Evolutionary conservation across 2,888 invertebrate genomes (phyloP).

Genomic region (Oligia strigilis): DNA sequence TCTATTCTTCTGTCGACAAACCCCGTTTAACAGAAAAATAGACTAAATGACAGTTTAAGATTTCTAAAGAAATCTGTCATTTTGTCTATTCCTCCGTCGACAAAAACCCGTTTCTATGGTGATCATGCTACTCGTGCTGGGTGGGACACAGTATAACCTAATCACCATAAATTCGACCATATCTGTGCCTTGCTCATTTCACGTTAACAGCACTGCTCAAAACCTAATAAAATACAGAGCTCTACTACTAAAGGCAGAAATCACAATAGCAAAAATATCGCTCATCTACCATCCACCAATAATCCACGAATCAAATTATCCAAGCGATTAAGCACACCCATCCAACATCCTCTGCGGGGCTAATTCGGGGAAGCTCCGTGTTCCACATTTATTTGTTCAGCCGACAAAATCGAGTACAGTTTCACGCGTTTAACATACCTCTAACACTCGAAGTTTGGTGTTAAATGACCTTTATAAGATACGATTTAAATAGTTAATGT

Average conservation of each 20-base stretch:
- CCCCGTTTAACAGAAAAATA: no score
- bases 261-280: background rate
- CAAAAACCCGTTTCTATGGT: background rate
- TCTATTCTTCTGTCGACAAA: no score
- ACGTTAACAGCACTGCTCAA: background rate
- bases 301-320: constrained; percentile 49
- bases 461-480: constrained; percentile 59
- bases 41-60: no score
- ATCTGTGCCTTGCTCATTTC: background rate
- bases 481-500: constrained; percentile 16
- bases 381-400: constrained; percentile 67
- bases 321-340: constrained; percentile 50
- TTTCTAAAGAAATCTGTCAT: no score
- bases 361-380: constrained; percentile 42
- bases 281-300: background rate
- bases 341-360: constrained; percentile 33
- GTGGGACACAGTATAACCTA: background rate
- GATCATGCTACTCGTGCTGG: background rate
- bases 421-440: constrained; percentile 74
- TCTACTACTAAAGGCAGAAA: background rate
- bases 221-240: background rate
- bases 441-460: constrained; percentile 66
- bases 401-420: constrained; percentile 77
- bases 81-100: background rate
- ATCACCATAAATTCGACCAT: background rate